These are phyloP conservation scores for Sylvilagus bachmani DNA, from an alignment of 2,113 vertebrate genomes.

Conservation along the genomic window DNA sequence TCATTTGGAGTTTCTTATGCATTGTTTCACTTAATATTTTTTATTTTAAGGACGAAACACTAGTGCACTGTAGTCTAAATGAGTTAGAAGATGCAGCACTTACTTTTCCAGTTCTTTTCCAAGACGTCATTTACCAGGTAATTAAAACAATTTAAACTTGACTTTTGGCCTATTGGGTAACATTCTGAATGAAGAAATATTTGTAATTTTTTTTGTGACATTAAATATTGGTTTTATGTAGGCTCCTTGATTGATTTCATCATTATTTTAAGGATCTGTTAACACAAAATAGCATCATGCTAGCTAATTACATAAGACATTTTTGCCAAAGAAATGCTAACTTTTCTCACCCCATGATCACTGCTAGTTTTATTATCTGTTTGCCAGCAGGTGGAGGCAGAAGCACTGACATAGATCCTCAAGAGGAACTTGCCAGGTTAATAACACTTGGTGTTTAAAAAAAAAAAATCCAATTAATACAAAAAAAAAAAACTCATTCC, in stretches of 20 bases:
- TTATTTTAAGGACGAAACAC: slow-evolving; percentile 95
- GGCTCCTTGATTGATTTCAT: slow-evolving; percentile 66
- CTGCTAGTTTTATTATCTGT: slow-evolving; percentile 71
- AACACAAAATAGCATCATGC: background rate
- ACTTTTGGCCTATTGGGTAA: slow-evolving; percentile 73
- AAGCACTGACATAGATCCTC: slow-evolving; percentile 60
- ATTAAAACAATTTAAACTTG: slow-evolving; percentile 20
- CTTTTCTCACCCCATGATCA: slow-evolving; percentile 38
- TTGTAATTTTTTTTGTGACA: slow-evolving; percentile 30
- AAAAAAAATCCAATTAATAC: background rate
- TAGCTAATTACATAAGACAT: slow-evolving; percentile 7
- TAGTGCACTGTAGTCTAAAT: slow-evolving; percentile 99
- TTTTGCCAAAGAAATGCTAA: slow-evolving; percentile 10
- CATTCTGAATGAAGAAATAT: slow-evolving; percentile 42
- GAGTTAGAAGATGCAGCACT: slow-evolving; percentile 99
- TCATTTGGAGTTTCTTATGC: slow-evolving; percentile 23
- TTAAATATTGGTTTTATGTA: slow-evolving; percentile 66
- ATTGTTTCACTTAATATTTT: slow-evolving; percentile 62
- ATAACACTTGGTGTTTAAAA: slow-evolving; percentile 37
- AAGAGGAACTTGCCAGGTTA: slow-evolving; percentile 59
- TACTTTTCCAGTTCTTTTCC: slow-evolving; percentile 99
- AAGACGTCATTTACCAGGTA: slow-evolving; percentile 99
- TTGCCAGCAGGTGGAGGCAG: slow-evolving; percentile 84
- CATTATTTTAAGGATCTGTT: slow-evolving; percentile 44
- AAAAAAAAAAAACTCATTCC: slow-evolving; percentile 62